Evolutionary conservation across 2,888 invertebrate genomes (phyloP), one percentile per base, ranked within the genome.

Genomic region (Onchidella celtica): DNA sequence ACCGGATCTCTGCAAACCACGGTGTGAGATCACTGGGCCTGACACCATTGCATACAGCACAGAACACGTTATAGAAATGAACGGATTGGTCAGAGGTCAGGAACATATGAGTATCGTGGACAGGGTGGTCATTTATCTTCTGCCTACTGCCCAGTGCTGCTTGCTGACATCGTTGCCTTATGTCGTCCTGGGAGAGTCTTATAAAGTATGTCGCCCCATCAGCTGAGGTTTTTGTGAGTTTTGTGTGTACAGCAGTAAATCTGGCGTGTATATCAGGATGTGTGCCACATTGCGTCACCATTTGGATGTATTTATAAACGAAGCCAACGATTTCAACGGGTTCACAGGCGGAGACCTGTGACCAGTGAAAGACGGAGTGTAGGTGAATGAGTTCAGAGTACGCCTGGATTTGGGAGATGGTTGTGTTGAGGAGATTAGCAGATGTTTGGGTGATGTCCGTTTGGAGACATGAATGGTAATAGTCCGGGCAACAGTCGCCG

Each of bases 401-500:
- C 24, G 40, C 55, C 0, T 32, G 0, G n/a, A 68, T 14, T 14
- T n/a, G 47, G 21, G 32, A 21, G 3, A 77, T 24, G 32, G 47
- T 57, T 9, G 55, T 27, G 0, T 0, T 3, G 14, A 77, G 34
- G 36, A 77, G 34, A 11, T 9, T 34, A 17, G n/a, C 21, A 29
- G 65, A 73, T 4, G 59, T 34, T 11, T 55, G n/a, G 3, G 24
- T 40, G 34, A 81, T 75, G 72, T 63, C 29, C 21, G 65, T 11
- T 9, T 77, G n/a, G 11, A 82, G 75, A 32, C 81, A 84, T 6
- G 3, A 11, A 1, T 36, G n/a, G 76, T 79, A 84, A 70, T 84
- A 84, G 69, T 84, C 81, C 11, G 24, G 38, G 76, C 80, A 84
- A 73, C 81, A 84, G 72, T 82, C 81, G 14, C 80, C 81, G 73